Conservation (phyloP, 2,113 vertebrate species). For the Martes martes region DNA sequence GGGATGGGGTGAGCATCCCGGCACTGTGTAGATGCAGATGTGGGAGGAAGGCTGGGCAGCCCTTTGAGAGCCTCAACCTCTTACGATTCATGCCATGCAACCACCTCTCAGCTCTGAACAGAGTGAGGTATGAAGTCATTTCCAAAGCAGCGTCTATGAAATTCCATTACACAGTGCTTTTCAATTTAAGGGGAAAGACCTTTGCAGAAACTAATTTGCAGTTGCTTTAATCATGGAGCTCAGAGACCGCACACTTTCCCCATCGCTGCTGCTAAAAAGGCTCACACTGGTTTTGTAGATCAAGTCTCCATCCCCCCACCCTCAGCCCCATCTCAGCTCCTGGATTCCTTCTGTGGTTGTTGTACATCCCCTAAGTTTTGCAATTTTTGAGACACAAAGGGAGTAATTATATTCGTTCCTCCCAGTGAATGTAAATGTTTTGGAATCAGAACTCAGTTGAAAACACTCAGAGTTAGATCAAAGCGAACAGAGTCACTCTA, state of each 20-base stretch:
- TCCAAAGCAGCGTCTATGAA: conserved; percentile 57
- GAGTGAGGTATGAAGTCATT: conserved; percentile 59
- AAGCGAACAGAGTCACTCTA: background rate
- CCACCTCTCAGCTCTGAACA: conserved; percentile 36
- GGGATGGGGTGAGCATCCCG: background rate
- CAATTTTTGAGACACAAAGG: conserved; percentile 34
- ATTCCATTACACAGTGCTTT: conserved; percentile 70
- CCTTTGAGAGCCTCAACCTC: background rate
- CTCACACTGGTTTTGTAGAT: conserved; percentile 59
- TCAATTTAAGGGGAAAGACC: conserved; percentile 73
- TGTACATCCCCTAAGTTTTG: conserved; percentile 41
- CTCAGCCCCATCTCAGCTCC: background rate
- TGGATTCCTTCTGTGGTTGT: conserved; percentile 32
- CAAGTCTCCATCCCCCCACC: background rate
- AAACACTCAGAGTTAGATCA: background rate
- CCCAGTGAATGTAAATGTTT: conserved; percentile 53
- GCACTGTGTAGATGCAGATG: background rate
- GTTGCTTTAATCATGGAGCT: conserved; percentile 66
- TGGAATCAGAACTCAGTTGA: conserved; percentile 38
- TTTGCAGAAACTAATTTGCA: conserved; percentile 75
- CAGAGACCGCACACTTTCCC: conserved; percentile 29
- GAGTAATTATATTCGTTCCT: conserved; percentile 32
- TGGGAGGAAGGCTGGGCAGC: background rate
- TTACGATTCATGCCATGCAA: conserved; percentile 29
- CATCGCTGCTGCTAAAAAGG: conserved; percentile 32